Conservation (phyloP, 2,888 invertebrate species). For the Plusia festucae region DNA sequence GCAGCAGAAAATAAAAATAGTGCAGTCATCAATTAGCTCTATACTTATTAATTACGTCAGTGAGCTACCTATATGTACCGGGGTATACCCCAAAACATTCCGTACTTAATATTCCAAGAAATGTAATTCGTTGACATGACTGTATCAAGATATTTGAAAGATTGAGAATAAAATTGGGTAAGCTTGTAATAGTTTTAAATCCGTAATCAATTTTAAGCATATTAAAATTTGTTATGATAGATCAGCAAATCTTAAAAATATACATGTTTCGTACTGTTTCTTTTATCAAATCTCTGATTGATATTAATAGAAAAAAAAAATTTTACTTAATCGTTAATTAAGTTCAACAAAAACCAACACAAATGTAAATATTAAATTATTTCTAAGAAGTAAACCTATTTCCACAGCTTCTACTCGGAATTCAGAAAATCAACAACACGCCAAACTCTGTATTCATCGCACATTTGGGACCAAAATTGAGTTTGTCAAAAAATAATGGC, state of each 20-base stretch:
- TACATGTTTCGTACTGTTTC: no score
- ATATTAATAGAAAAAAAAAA: no score
- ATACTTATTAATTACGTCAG: not conserved
- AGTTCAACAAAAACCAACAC: not conserved
- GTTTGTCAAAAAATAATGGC: not conserved
- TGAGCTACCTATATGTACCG: not conserved
- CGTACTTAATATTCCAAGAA: no score
- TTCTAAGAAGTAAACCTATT: not conserved
- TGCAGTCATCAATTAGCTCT: not conserved
- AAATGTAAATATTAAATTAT: not conserved
- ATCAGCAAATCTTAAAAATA: no score
- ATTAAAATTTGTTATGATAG: no score
- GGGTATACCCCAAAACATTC: not conserved
- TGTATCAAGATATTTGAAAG: no score
- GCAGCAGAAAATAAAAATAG: not conserved
- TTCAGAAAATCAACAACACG: constrained; percentile 1
- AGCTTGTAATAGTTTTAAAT: no score
- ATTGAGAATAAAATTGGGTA: no score
- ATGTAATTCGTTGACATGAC: no score
- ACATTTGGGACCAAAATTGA: constrained; percentile 4
- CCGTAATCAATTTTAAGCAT: no score
- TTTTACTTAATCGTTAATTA: no score
- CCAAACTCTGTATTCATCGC: constrained; percentile 4
- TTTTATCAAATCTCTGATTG: no score
- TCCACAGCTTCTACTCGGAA: not conserved